Percentiles rank a stretch among this genome's conserved stretches.
These are phyloP conservation scores for Antigone vipio DNA, from an alignment of 2,113 vertebrate species.

Conservation along the genomic window DNA sequence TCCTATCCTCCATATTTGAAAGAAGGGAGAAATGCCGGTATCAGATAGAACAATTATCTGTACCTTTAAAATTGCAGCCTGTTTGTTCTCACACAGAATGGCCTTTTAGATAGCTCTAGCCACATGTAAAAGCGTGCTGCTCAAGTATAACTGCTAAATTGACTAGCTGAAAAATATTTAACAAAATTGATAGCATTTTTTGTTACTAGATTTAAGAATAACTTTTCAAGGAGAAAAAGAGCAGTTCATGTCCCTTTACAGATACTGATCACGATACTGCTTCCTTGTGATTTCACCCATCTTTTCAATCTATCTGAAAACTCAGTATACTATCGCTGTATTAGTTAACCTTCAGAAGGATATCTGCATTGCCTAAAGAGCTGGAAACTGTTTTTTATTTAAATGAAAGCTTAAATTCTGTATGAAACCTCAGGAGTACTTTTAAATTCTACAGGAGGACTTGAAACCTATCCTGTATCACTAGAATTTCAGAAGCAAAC, in stretches of 20 bases:
- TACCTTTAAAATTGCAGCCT: not conserved
- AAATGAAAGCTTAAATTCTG: not conserved
- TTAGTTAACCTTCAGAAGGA: not conserved
- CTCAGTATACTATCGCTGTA: not conserved
- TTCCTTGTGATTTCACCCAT: not conserved
- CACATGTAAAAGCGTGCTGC: not conserved
- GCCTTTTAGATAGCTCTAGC: not conserved
- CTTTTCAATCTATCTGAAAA: not conserved
- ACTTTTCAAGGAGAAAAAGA: not conserved
- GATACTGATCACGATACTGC: not conserved
- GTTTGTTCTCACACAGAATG: not conserved
- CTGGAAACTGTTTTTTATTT: not conserved
- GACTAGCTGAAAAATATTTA: not conserved
- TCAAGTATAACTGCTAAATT: not conserved
- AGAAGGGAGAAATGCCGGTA: not conserved
- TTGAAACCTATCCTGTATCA: not conserved
- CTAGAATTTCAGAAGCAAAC: not conserved
- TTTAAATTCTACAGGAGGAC: not conserved
- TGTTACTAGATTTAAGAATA: not conserved
- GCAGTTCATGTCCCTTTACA: not conserved
- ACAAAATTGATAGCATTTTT: not conserved
- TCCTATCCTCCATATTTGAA: not conserved
- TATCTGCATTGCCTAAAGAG: not conserved
- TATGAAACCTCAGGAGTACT: not conserved
- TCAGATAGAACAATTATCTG: not conserved